Conservation (phyloP, 1,140 invertebrate genomes). For the Propsilocerus akamusi region DNA sequence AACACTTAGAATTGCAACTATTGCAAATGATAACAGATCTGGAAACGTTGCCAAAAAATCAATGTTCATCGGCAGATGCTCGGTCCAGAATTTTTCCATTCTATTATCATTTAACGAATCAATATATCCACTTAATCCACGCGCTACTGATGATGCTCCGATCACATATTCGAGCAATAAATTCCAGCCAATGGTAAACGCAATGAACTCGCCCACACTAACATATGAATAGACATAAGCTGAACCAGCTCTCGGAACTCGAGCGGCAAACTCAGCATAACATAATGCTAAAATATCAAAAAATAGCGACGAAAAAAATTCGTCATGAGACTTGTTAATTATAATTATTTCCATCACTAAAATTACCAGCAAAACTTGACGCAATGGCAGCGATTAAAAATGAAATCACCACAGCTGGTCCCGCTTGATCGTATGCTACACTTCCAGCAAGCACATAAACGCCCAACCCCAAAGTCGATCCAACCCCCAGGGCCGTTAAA, state of each 20-base stretch:
- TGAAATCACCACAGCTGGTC: slow-evolving; percentile 71
- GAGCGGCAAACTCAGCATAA: slow-evolving; percentile 73
- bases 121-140: slow-evolving; percentile 77
- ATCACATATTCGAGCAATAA: slow-evolving; percentile 80
- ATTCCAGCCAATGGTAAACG: slow-evolving; percentile 74
- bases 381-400: slow-evolving; percentile 77
- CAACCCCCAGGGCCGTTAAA: slow-evolving; percentile 65
- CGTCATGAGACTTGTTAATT: slow-evolving; percentile 13
- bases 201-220: slow-evolving; percentile 64
- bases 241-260: slow-evolving; percentile 70
- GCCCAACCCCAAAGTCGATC: slow-evolving; percentile 74
- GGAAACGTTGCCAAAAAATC: slow-evolving; percentile 59
- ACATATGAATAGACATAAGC: slow-evolving; percentile 82
- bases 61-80: slow-evolving; percentile 48
- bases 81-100: slow-evolving; percentile 48
- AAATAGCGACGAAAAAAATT: too few relatives aligned
- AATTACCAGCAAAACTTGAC: slow-evolving; percentile 74
- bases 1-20: slow-evolving; percentile 45
- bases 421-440: slow-evolving; percentile 69
- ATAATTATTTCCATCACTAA: slow-evolving; percentile 12
- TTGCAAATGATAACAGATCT: slow-evolving; percentile 56
- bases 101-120: slow-evolving; percentile 58
- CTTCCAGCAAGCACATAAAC: slow-evolving; percentile 82
- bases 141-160: slow-evolving; percentile 77
- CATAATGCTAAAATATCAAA: slow-evolving; percentile 47